Evolutionary conservation across 64 coral and sea anemone genomes (phyloP).

Genomic region (Montipora capricornis): DNA sequence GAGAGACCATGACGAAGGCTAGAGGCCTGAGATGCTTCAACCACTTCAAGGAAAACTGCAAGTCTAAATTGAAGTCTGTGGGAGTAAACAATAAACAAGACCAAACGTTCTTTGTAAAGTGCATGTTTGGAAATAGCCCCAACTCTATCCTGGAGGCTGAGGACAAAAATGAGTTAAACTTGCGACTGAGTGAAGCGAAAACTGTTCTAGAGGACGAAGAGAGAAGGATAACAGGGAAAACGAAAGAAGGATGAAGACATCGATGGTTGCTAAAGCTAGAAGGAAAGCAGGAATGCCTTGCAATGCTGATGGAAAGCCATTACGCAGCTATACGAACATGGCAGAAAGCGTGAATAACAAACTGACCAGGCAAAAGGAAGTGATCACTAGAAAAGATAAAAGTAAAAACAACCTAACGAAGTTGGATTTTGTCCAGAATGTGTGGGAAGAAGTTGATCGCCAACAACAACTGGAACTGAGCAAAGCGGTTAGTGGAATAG

Average conservation of each 20-base stretch:
- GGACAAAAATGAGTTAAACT: neutral
- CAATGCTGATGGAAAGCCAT: neutral
- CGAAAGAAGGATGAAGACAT: neutral
- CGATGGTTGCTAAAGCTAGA: neutral
- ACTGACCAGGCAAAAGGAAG: conserved; percentile 29
- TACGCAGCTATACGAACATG: conserved; percentile 12
- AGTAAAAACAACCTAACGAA: neutral
- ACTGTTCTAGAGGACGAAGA: neutral
- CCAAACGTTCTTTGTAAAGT: conserved; percentile 36
- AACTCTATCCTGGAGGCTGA: neutral
- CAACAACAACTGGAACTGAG: conserved; percentile 12
- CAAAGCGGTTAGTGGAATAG: neutral
- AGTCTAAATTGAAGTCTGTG: neutral
- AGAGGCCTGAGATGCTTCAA: conserved; percentile 56
- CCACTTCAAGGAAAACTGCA: conserved; percentile 26
- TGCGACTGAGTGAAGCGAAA: neutral
- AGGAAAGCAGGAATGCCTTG: neutral
- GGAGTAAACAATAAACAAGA: conserved; percentile 35
- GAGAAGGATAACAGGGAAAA: neutral
- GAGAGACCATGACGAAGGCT: conserved; percentile 29
- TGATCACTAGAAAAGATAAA: conserved; percentile 7
- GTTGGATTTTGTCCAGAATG: neutral
- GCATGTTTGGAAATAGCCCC: neutral
- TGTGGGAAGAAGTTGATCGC: conserved; percentile 31
- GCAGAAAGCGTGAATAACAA: conserved; percentile 25